Base-by-base conservation (phyloP, 2,888 invertebrate genomes). In the Gryllus longicercus region DNA sequence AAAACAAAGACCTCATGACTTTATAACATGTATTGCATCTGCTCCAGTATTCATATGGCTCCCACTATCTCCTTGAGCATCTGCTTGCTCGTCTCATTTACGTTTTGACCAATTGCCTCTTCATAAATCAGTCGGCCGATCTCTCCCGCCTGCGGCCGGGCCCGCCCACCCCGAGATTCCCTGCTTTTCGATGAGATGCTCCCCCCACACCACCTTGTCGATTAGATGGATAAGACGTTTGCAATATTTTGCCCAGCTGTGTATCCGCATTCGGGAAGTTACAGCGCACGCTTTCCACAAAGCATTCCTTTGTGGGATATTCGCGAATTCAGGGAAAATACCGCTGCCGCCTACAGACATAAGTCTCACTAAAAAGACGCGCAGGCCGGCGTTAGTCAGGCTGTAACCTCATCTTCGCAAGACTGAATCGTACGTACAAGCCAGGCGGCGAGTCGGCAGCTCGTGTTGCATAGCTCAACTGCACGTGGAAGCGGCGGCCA, bases 31-130 rank as follows among this genome's bases (percentile, higher is more conserved):
- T 63, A 63, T 63, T 16, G 63, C 63, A 63, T 63, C 63, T 63
- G 63, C 16, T 63, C 8, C 63, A 14, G 63, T 63, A 63, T 63
- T 63, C 63, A 63, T 63, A 63, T 63, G 63, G 63, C n/a, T 63
- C 63, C 16, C 11, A 5, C 16, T 63, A 63, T 63, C 63, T 63
- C 63, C 16, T 0, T n/a, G 16, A 14, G 63, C 63, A 63, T 63
- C 63, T 63, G 63, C 63, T 14, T 11, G 14, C 63, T 63, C 63
- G n/a, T 63, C 63, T 63, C 63, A 63, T 63, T 63, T 63, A 63
- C 63, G 63, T 63, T 63, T 63, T 63, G 63, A 63, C 63, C 63
- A 63, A 63, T 63, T 63, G 63, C 63, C 63, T 63, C 63, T 63
- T 63, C 63, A 63, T 63, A 63, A 63, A 63, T 63, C 63, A 63